Base-by-base conservation (phyloP, 2,888 invertebrate genomes). In the Achlya flavicornis region DNA sequence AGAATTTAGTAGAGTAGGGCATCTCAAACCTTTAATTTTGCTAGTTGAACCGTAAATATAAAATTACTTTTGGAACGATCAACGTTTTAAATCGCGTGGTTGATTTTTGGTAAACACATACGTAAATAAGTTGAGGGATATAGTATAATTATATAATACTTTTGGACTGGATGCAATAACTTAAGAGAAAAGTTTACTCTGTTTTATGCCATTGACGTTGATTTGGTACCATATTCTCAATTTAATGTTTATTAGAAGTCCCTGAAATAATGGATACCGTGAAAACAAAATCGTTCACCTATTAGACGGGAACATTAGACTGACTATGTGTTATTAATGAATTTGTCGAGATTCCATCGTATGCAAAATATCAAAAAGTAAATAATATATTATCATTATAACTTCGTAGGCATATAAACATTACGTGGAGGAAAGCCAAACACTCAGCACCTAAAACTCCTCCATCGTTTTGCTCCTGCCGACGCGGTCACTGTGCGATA, bases 331-430 rank as follows among this genome's bases (percentile, higher is more conserved):
- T 7, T 16, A 8, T 53, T 53, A 10, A 19, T 6, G 6, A n/a
- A 41, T 16, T 53, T 53, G 12, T 41, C 14, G 19, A n/a, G 59
- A 19, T 19, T 41, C 6, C 19, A 19, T 33, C 6, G 38, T 41
- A 59, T 19, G 59, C 59, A 41, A 60, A 60, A 60, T n/a, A 60
- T 41, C n/a, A 11, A 59, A 59, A 53, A 53, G 48, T 53, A 19
- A 53, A 53, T 53, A 53, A 53, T 53, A 16, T 58, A 14, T 41
- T 41, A 33, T 41, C 4, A 41, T 11, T n/a, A n/a, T n/a, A n/a
- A n/a, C n/a, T n/a, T n/a, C n/a, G n/a, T n/a, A n/a, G n/a, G 16
- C 19, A 12, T 12, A 7, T 14, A 14, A 48, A 48, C n/a, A 48
- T n/a, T 16, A 53, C 48, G 41, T 35, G 41, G 19, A 41, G 59